Percentiles rank a stretch among this genome's conserved stretches.
Conservation (phyloP, 2,113 vertebrate species). For the Mus musculus region GRCm39 chr9:60239001-60239500, state of each 20-base stretch:
- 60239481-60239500: neutral
- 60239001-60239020: neutral
- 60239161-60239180: neutral
- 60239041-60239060: neutral
- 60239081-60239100: neutral
- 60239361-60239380: neutral
- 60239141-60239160: neutral
- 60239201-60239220: neutral
- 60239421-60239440: neutral
- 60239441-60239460: neutral
- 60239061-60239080: neutral
- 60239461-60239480: neutral
- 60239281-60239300: neutral
- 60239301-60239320: neutral
- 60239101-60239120: neutral
- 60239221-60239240: neutral
- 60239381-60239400: neutral
- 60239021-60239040: neutral
- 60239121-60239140: neutral
- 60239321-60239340: neutral
- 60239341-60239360: neutral
- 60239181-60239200: neutral
- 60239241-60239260: neutral
- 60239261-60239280: neutral
- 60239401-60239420: neutral